Percentiles rank a stretch among this genome's conserved stretches.
These are phyloP conservation scores for Heliconius nattereri DNA, from an alignment of 1,140 invertebrate species.

Conservation along the genomic window DNA sequence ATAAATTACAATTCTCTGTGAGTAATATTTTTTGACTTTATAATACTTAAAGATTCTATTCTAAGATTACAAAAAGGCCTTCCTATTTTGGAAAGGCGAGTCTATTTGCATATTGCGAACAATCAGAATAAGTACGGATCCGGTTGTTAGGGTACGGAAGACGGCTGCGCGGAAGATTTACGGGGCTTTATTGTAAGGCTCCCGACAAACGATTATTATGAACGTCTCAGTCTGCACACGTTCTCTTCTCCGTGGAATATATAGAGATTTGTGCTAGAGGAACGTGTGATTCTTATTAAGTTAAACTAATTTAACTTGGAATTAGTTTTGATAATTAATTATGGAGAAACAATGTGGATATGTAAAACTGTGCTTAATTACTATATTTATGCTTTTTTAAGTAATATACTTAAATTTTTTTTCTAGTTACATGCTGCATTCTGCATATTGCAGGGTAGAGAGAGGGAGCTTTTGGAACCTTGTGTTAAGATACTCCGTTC, in stretches of 20 bases:
- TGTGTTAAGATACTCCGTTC: too few species aligned
- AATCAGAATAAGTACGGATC: slow-evolving; percentile 47
- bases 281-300: too few species aligned
- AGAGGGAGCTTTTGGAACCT: too few species aligned
- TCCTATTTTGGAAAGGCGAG: slow-evolving; percentile 40
- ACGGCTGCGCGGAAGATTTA: slow-evolving; percentile 44
- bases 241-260: slow-evolving; percentile 26
- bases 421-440: too few species aligned
- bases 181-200: slow-evolving; percentile 52
- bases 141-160: slow-evolving; percentile 43
- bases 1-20: background rate
- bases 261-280: background rate
- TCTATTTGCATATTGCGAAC: slow-evolving; percentile 53
- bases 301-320: too few species aligned
- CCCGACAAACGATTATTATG: slow-evolving; percentile 59
- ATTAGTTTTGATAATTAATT: too few species aligned
- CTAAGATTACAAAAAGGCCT: slow-evolving; percentile 31
- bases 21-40: slow-evolving; percentile 20
- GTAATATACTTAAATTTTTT: background rate
- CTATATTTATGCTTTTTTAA: background rate
- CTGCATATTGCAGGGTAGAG: too few species aligned
- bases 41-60: slow-evolving; percentile 29
- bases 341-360: background rate
- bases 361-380: background rate
- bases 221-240: slow-evolving; percentile 54